Percentiles rank a stretch among this genome's conserved stretches.
Evolutionary conservation across 2,888 invertebrate species (phyloP).

Genomic region (Noctua fimbriata): DNA sequence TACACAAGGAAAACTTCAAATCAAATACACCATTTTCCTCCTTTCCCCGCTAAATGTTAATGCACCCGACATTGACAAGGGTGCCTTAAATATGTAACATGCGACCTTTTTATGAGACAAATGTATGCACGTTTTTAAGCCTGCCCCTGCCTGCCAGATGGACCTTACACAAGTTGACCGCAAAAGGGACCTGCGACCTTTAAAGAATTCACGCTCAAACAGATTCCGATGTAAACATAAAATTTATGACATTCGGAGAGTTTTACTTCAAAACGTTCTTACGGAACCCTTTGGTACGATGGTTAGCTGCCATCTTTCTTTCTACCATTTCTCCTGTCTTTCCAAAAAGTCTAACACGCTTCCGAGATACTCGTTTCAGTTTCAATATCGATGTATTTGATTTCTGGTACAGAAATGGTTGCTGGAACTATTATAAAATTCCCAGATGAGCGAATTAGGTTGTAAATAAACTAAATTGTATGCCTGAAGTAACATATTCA

Average conservation of each 20-base stretch:
- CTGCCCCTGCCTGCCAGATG: slow-evolving; percentile 53
- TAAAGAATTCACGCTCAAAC: slow-evolving; percentile 54
- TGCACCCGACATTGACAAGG: slow-evolving; percentile 78
- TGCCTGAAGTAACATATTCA: slow-evolving; percentile 3
- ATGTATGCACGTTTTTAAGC: slow-evolving; percentile 64
- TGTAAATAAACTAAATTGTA: slow-evolving; percentile 32
- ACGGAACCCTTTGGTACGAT: slow-evolving; percentile 35
- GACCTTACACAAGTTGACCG: slow-evolving; percentile 51
- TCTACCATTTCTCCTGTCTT: slow-evolving; percentile 14
- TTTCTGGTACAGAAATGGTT: slow-evolving; percentile 12
- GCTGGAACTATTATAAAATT: neutral
- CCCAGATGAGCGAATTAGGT: slow-evolving; percentile 5
- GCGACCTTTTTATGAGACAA: slow-evolving; percentile 69
- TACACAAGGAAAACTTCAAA: slow-evolving; percentile 27
- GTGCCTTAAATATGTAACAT: slow-evolving; percentile 73
- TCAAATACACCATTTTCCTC: slow-evolving; percentile 40
- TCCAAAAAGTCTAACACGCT: slow-evolving; percentile 41
- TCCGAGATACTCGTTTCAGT: slow-evolving; percentile 15
- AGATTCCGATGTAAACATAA: slow-evolving; percentile 40
- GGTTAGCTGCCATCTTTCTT: slow-evolving; percentile 45
- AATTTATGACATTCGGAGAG: slow-evolving; percentile 34
- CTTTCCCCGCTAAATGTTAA: slow-evolving; percentile 58
- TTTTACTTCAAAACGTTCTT: slow-evolving; percentile 36
- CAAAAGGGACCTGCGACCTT: slow-evolving; percentile 40
- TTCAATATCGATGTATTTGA: slow-evolving; percentile 30